Evolutionary conservation across 2,888 invertebrate species (phyloP).

Genomic region (Lapara coniferarum): DNA sequence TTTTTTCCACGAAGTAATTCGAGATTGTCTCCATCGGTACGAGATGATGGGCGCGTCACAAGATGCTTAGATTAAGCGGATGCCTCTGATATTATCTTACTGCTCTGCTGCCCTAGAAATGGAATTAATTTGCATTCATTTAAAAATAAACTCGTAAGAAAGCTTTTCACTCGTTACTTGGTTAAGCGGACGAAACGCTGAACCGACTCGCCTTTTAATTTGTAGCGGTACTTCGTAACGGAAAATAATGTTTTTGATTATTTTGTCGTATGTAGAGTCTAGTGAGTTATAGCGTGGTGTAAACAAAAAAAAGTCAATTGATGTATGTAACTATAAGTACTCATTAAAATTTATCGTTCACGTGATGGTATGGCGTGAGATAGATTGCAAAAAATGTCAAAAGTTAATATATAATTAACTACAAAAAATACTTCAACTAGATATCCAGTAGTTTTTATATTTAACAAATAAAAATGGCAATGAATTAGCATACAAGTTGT

Average conservation of each 20-base stretch:
- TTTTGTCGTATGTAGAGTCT: slow-evolving; percentile 1
- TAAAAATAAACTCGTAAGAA: slow-evolving; percentile 53
- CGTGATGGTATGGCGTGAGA: neutral
- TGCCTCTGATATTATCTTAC: slow-evolving; percentile 64
- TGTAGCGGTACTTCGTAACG: slow-evolving; percentile 17
- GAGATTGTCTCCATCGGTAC: slow-evolving; percentile 46
- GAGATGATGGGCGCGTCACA: slow-evolving; percentile 52
- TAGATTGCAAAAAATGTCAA: neutral
- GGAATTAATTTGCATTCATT: slow-evolving; percentile 66
- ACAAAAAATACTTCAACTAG: too few species aligned
- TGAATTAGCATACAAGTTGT: too few species aligned
- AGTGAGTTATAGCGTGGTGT: neutral
- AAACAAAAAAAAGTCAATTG: neutral
- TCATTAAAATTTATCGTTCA: neutral
- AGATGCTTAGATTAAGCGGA: slow-evolving; percentile 59
- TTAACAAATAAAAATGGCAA: too few species aligned
- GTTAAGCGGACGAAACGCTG: slow-evolving; percentile 25
- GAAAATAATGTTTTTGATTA: slow-evolving; percentile 16
- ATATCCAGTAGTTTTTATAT: neutral
- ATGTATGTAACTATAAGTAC: neutral
- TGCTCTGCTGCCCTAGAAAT: slow-evolving; percentile 59
- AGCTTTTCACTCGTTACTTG: slow-evolving; percentile 49
- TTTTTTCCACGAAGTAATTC: slow-evolving; percentile 57
- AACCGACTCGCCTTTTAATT: slow-evolving; percentile 6
- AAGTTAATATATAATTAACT: too few species aligned